Percentiles rank a stretch among this genome's conserved stretches.
Conservation (phyloP, 2,113 vertebrate genomes). For the Danio rerio region DNA sequence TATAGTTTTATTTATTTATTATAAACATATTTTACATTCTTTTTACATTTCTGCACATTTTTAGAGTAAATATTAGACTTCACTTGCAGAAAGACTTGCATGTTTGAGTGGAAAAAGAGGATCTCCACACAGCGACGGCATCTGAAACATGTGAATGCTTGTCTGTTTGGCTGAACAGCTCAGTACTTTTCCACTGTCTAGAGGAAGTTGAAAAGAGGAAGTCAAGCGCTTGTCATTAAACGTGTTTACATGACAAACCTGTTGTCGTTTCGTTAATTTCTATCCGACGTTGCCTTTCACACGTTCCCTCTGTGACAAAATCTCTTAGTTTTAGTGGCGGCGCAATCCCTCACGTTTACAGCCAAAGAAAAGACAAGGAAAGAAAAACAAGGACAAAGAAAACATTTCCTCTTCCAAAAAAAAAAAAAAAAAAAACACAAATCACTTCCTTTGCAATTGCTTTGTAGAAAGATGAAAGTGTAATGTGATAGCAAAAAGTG, state of each 20-base stretch:
- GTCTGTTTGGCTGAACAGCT: conserved; percentile 25
- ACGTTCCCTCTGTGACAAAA: not conserved
- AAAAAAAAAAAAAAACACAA: not conserved
- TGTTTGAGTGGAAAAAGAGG: not conserved
- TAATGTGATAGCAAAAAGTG: conserved; percentile 49
- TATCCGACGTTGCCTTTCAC: not conserved
- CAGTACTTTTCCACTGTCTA: conserved; percentile 64
- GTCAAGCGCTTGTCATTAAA: conserved; percentile 38
- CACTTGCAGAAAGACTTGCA: not conserved
- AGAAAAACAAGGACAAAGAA: not conserved
- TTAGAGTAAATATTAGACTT: not conserved
- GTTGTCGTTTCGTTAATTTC: conserved; percentile 2
- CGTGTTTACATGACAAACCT: conserved; percentile 23
- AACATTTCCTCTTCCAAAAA: conserved; percentile 8
- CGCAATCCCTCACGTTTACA: not conserved
- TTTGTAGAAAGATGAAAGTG: conserved; percentile 11
- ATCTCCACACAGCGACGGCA: not conserved
- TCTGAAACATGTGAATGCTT: conserved; percentile 24
- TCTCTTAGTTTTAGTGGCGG: not conserved
- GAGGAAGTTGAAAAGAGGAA: conserved; percentile 63
- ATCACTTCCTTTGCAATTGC: conserved; percentile 6
- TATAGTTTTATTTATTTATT: not conserved
- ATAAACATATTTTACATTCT: not conserved
- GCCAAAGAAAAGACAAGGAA: conserved; percentile 6
- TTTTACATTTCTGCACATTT: not conserved